Percentiles rank a stretch among this genome's conserved stretches.
phyloP scores from a whole-genome alignment of 2,797 vertebrate genomes.

The Rhabdomys pumilio region DNA sequence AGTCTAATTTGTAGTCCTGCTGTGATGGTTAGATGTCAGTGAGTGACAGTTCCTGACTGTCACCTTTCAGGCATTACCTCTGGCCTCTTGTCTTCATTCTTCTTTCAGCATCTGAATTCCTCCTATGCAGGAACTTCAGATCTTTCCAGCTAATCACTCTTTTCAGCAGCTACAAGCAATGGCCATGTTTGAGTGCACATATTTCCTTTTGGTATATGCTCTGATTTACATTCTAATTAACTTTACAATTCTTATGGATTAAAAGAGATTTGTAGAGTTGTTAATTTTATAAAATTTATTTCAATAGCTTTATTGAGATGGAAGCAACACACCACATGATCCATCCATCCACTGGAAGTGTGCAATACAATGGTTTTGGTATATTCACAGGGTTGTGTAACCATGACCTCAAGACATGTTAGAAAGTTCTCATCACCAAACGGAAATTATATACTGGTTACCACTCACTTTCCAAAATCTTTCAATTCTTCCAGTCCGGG shows the following conservation, averaged over 20 bases:
- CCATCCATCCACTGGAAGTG: not conserved
- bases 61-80: not conserved
- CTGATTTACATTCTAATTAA: not conserved
- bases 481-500: not conserved
- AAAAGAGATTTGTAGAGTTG: not conserved
- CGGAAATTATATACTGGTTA: not conserved
- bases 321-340: not conserved
- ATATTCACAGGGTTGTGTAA: not conserved
- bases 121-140: not conserved
- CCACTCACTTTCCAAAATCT: not conserved
- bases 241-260: not conserved
- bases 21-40: not conserved
- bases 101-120: not conserved
- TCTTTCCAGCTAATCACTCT: not conserved
- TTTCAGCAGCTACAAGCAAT: constrained; percentile 3
- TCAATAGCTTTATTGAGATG: not conserved
- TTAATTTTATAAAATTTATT: constrained; percentile 12
- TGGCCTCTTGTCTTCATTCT: not conserved
- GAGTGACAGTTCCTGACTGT: constrained; percentile 7
- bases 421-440: constrained; percentile 8
- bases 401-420: not conserved
- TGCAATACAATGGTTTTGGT: not conserved
- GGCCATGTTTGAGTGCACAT: not conserved
- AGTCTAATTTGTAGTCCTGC: not conserved
- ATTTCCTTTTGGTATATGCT: constrained; percentile 4